Conservation (phyloP, 1,140 invertebrate genomes). For the Lordiphosa stackelbergi region DNA sequence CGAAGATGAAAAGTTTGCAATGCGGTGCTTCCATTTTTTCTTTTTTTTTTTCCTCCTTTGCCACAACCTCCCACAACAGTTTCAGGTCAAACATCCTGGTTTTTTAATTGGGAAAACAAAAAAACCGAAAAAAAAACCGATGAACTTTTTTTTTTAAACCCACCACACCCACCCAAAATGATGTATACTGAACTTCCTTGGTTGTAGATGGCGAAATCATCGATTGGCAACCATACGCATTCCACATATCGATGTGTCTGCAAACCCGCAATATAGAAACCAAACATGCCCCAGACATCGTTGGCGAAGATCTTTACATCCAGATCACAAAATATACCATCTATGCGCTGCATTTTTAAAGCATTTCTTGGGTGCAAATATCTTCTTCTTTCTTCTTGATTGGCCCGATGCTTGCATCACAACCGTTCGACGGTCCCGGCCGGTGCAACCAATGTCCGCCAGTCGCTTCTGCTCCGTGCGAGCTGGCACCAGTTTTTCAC, state of each 20-base stretch:
- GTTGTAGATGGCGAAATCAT: too few relatives aligned
- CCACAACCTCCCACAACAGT: slow-evolving; percentile 92
- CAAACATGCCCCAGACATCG: slow-evolving; percentile 95
- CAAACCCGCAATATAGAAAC: slow-evolving; percentile 94
- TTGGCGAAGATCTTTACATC: slow-evolving; percentile 92
- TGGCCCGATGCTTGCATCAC: too few relatives aligned
- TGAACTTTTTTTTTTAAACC: slow-evolving; percentile 78
- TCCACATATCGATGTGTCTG: slow-evolving; percentile 91
- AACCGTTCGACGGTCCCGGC: too few relatives aligned
- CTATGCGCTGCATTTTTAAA: too few relatives aligned
- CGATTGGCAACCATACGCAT: slow-evolving; percentile 79
- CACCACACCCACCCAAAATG: slow-evolving; percentile 77
- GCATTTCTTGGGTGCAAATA: too few relatives aligned
- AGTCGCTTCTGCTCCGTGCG: too few relatives aligned
- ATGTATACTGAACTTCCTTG: background rate
- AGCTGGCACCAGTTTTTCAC: too few relatives aligned
- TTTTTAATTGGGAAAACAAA: too few relatives aligned
- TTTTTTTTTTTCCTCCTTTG: slow-evolving; percentile 97
- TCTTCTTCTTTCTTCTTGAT: too few relatives aligned
- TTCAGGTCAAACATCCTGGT: slow-evolving; percentile 83
- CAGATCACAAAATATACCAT: too few relatives aligned
- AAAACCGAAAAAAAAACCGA: too few relatives aligned
- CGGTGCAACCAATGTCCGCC: too few relatives aligned
- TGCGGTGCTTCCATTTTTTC: slow-evolving; percentile 95
- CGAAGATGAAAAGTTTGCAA: slow-evolving; percentile 94